Evolutionary conservation across 2,113 vertebrate species (phyloP), one percentile per base, ranked within the genome.

Genomic region (Elgaria multicarinata): DNA sequence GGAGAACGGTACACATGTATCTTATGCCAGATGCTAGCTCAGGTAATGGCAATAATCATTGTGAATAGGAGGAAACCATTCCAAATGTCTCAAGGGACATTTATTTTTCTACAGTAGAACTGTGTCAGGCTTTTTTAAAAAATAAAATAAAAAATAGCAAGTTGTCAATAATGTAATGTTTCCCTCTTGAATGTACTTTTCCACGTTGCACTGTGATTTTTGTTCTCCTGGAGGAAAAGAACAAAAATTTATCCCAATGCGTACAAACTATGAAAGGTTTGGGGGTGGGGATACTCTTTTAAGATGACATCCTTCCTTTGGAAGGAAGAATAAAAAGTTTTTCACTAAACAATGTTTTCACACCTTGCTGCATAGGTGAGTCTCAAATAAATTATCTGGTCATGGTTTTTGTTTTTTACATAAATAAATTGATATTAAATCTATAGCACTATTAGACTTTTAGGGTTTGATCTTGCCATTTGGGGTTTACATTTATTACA

Each of bases 41-140:
- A 66, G 76, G n/a, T 31, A 89, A 88, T n/a, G 50, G 55, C 81
- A 89, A 90, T 92, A 80, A 77, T 93, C 82, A 42, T 77, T 89
- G 44, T 71, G 89, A 93, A 86, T 53, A 90, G 0, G 0, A 53
- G 72, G 67, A 39, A 91, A 66, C 81, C 33, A 39, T 91, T 91
- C 75, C 44, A 86, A 14, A 6, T 87, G 91, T 90, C 64, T 90
- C 69, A 90, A 87, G 83, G 1, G 2, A 12, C 4, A 22, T 87
- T 90, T 33, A 8, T 93, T 91, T 92, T 91, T 88, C 36, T 89
- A 6, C 24, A 24, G 2, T 4, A 55, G 58, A 83, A 71, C 2
- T 8, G 0, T 80, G 44, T 77, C 0, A 44, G n/a, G 42, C 58
- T 44, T 74, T 86, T 83, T 64, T 50, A n/a, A n/a, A n/a, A n/a